phyloP scores from a whole-genome alignment of 2,797 vertebrate genomes.

The Silurus aristotelis region DNA sequence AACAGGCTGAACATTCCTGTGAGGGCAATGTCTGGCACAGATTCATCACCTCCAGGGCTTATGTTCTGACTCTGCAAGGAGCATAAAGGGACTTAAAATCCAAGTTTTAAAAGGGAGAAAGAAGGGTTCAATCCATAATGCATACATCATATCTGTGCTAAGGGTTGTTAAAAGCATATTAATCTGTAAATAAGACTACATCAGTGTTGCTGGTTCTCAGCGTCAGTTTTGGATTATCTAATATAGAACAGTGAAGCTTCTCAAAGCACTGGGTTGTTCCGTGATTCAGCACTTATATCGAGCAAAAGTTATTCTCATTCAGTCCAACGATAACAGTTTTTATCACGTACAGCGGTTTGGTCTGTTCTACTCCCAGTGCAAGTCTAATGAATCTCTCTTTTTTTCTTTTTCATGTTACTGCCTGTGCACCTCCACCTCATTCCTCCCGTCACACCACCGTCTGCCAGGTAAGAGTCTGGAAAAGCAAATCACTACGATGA shows the following conservation, averaged over 20 bases:
- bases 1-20: slow-evolving; percentile 54
- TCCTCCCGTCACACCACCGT: slow-evolving; percentile 32
- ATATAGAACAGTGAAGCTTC: neutral
- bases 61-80: neutral
- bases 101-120: neutral
- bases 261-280: neutral
- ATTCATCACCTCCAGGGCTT: slow-evolving; percentile 23
- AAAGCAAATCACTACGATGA: slow-evolving; percentile 14
- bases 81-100: neutral
- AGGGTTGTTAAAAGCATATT: neutral
- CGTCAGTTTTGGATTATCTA: neutral
- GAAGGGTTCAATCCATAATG: neutral
- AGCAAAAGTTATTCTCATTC: slow-evolving; percentile 25
- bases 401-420: slow-evolving; percentile 49
- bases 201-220: neutral
- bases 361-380: slow-evolving; percentile 30
- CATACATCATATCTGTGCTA: neutral
- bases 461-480: slow-evolving; percentile 51
- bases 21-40: slow-evolving; percentile 42
- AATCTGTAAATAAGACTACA: neutral
- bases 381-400: slow-evolving; percentile 30
- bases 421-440: slow-evolving; percentile 26
- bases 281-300: slow-evolving; percentile 31
- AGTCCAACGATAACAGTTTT: slow-evolving; percentile 32
- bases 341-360: slow-evolving; percentile 17